These are phyloP conservation scores for Sterna hirundo DNA, from an alignment of 2,113 vertebrate genomes.

Conservation along the genomic window DNA sequence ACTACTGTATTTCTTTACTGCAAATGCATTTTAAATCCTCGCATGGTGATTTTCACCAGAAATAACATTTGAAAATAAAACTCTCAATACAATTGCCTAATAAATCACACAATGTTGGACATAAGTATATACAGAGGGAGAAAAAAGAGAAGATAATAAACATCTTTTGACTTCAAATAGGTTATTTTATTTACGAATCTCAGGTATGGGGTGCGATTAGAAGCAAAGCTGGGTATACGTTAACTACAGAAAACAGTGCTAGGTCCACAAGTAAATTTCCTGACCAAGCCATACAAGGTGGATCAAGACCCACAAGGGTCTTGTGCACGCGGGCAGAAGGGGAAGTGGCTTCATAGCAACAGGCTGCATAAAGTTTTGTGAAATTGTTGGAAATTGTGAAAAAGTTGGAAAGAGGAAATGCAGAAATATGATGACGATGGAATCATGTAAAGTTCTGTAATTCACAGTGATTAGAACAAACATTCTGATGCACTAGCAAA, in stretches of 20 bases:
- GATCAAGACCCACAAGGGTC: neutral
- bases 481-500: neutral
- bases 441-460: neutral
- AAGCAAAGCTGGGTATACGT: neutral
- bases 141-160: neutral
- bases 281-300: neutral
- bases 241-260: neutral
- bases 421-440: neutral
- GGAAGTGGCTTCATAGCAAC: neutral
- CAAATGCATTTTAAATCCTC: neutral
- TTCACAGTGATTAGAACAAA: neutral
- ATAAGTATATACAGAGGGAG: neutral
- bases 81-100: neutral
- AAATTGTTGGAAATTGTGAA: neutral
- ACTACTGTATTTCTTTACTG: neutral
- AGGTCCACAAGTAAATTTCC: neutral
- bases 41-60: neutral
- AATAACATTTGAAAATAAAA: neutral
- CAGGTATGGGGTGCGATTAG: neutral
- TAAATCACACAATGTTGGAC: neutral
- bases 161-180: neutral
- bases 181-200: neutral
- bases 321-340: neutral
- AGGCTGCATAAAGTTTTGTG: neutral
- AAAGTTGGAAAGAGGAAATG: neutral